A percentile compares a stretch with the other conserved stretches of the same genome.
Evolutionary conservation across 2,888 invertebrate species (phyloP).

Genomic region (Chelonus formosanus): DNA sequence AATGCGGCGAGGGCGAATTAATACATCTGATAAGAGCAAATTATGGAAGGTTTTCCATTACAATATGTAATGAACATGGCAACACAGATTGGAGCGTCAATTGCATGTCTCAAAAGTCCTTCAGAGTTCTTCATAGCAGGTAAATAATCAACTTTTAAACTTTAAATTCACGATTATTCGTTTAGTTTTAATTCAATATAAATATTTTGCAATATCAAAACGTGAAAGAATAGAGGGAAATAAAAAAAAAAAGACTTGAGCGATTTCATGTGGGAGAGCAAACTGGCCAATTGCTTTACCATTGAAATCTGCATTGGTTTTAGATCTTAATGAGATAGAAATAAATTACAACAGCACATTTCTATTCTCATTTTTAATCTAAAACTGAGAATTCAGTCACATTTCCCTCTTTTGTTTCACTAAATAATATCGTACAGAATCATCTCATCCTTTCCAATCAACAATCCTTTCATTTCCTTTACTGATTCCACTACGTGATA

Average conservation of each 20-base stretch:
- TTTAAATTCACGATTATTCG: conserved; percentile 13
- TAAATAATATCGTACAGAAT: too few species aligned
- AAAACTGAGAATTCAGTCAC: conserved; percentile 24
- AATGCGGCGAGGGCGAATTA: conserved; percentile 87
- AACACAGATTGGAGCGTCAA: conserved; percentile 97
- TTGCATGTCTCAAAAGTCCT: conserved; percentile 91
- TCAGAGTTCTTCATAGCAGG: conserved; percentile 89
- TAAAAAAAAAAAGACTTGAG: conserved; percentile 42
- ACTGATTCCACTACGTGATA: too few species aligned
- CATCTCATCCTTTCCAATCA: too few species aligned
- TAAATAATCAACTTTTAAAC: conserved; percentile 61
- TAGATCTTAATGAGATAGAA: conserved; percentile 51
- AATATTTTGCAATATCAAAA: conserved; percentile 15
- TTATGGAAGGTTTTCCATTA: conserved; percentile 93
- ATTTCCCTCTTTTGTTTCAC: too few species aligned
- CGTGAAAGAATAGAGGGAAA: conserved; percentile 36
- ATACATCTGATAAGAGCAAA: conserved; percentile 93
- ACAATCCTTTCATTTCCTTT: too few species aligned
- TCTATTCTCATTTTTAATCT: conserved; percentile 27
- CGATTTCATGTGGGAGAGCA: conserved; percentile 55
- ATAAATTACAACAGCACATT: conserved; percentile 45
- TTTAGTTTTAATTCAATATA: conserved; percentile 17
- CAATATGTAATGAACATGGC: conserved; percentile 95
- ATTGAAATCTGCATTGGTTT: conserved; percentile 54
- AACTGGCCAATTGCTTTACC: conserved; percentile 62